Percentiles rank a stretch among this genome's conserved stretches.
These are phyloP conservation scores for Scolopax rusticola DNA, from an alignment of 2,797 vertebrate genomes.

Conservation along the genomic window DNA sequence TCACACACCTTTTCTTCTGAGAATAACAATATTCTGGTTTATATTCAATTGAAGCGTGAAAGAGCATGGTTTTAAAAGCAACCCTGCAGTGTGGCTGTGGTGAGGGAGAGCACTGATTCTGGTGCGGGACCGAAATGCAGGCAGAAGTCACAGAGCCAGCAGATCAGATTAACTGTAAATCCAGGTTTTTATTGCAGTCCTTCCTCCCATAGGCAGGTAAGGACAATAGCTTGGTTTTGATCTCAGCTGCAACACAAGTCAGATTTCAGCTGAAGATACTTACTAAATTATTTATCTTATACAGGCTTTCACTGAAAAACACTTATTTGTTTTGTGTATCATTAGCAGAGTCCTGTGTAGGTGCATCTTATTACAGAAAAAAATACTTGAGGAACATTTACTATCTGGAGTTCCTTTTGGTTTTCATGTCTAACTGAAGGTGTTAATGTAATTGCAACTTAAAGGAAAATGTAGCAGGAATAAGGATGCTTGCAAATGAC, in stretches of 20 bases:
- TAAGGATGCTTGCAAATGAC: not conserved
- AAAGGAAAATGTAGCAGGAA: not conserved
- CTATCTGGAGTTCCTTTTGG: not conserved
- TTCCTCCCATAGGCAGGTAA: not conserved
- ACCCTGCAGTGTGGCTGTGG: not conserved
- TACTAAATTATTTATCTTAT: not conserved
- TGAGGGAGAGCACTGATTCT: not conserved
- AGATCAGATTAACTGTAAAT: slow-evolving; percentile 6
- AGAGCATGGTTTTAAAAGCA: not conserved
- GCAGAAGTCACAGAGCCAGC: not conserved
- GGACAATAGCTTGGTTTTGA: not conserved
- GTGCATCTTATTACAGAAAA: not conserved
- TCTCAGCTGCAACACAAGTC: not conserved
- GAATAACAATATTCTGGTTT: not conserved
- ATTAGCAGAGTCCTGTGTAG: not conserved
- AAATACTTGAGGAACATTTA: not conserved
- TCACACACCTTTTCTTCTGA: not conserved
- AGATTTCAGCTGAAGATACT: slow-evolving; percentile 1
- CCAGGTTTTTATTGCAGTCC: not conserved
- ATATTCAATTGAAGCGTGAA: not conserved
- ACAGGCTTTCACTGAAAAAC: not conserved
- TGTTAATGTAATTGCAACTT: not conserved
- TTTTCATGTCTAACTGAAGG: not conserved
- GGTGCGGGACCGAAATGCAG: not conserved
- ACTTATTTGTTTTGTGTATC: not conserved